Base-by-base conservation (phyloP, 2,888 invertebrate genomes). In the Agrilus mali region DNA sequence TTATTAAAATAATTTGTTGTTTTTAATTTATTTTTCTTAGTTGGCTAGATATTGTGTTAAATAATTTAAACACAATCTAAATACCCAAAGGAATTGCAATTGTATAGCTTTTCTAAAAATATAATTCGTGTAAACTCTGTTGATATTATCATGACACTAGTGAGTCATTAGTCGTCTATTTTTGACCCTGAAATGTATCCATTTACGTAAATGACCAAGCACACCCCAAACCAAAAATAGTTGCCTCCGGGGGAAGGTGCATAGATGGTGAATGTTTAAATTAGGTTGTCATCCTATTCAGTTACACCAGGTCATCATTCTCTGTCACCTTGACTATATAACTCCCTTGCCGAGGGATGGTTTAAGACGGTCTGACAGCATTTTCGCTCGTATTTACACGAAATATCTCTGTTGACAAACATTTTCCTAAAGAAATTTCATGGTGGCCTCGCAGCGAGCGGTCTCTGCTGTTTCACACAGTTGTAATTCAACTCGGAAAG, bases 331-430 rank as follows among this genome's bases (percentile, higher is more conserved):
- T 50, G 50, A 54, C 58, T 55, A 59, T 55, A 59, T 63, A 61
- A 60, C 60, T 56, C 56, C 55, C 56, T 49, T 52, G 51, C 43
- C 38, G 48, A 53, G 50, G 50, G 44, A 52, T 47, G 52, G 48
- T 51, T 46, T 45, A 50, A 44, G 48, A 46, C 46, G 50, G 50
- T 48, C 54, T 51, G 55, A 56, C 58, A 59, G 55, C 53, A 56
- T 60, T 60, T 47, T 57, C 61, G 51, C 52, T 55, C 58, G 61
- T 63, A 65, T 65, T 64, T 64, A 64, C 63, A 64, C 58, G 57
- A 56, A 56, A 57, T 59, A 61, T 60, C 60, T 63, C 58, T 66
- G 66, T 66, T 65, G 64, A 63, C 64, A 65, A 66, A 66, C 64
- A 65, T 64, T 63, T 61, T 63, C 60, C 57, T 58, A 63, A 59